These are phyloP conservation scores for Linnaemya tessellans DNA, from an alignment of 2,888 invertebrate genomes.

Conservation along the genomic window DNA sequence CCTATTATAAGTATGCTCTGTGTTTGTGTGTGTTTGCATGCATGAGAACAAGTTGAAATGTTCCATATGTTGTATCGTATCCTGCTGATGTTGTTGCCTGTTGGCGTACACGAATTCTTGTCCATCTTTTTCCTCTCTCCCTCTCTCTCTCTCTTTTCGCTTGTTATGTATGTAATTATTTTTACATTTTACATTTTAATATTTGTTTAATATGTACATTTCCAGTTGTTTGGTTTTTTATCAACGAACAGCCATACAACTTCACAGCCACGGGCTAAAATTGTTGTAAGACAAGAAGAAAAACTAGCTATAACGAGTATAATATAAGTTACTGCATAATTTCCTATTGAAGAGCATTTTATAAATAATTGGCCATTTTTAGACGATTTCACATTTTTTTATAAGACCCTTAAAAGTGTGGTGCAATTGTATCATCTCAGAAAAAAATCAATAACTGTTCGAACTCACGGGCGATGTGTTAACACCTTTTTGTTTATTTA, in stretches of 20 bases:
- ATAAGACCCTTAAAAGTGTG: no score
- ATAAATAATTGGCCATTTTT: background rate
- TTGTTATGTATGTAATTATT: conserved; percentile 54
- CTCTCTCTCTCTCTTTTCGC: background rate
- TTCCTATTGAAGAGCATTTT: background rate
- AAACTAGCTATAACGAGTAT: conserved; percentile 37
- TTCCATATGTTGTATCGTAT: conserved; percentile 55
- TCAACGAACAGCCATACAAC: conserved; percentile 46
- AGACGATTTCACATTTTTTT: background rate
- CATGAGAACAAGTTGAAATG: conserved; percentile 44
- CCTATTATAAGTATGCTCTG: no score
- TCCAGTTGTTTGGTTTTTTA: conserved; percentile 1
- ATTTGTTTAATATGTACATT: conserved; percentile 33
- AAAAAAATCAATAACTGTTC: no score
- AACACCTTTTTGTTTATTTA: no score
- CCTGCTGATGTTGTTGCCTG: conserved; percentile 61
- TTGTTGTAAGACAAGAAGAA: conserved; percentile 58
- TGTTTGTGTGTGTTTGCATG: background rate
- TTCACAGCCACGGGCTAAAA: conserved; percentile 48
- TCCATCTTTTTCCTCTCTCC: conserved; percentile 36
- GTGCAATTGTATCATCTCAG: no score
- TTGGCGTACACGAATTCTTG: conserved; percentile 60
- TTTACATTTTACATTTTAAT: conserved; percentile 47
- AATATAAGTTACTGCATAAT: background rate
- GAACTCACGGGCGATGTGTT: no score